A percentile compares a stretch with the other conserved stretches of the same genome.
phyloP scores from a whole-genome alignment of 2,888 invertebrate species.

The Agrotis ipsilon region DNA sequence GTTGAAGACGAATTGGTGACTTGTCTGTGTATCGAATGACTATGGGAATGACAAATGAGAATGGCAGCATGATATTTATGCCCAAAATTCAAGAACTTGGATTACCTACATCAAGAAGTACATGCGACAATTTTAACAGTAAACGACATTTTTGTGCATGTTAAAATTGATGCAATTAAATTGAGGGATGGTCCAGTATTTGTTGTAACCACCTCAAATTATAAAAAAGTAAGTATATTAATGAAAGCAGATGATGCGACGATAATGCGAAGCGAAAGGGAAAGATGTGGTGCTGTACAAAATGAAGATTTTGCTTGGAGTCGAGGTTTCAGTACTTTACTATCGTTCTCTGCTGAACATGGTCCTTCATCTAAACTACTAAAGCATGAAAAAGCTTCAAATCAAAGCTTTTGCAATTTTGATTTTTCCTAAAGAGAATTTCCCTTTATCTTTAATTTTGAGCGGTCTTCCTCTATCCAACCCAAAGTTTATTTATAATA shows the following conservation, averaged over 20 bases:
- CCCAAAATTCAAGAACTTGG: constrained; percentile 4
- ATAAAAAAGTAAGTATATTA: constrained; percentile 4
- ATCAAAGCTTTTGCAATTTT: background rate
- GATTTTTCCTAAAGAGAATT: background rate
- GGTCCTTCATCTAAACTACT: background rate
- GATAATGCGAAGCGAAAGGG: constrained; percentile 32
- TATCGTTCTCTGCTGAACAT: constrained; percentile 21
- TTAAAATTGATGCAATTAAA: constrained; percentile 18
- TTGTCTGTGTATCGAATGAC: constrained; percentile 35
- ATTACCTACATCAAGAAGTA: constrained; percentile 3
- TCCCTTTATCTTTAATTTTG: background rate
- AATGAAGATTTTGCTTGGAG: constrained; percentile 8
- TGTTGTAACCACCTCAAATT: background rate
- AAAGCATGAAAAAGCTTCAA: no score
- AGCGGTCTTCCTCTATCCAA: background rate
- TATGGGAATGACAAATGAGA: constrained; percentile 41
- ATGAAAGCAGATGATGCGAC: constrained; percentile 53
- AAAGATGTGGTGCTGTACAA: constrained; percentile 19
- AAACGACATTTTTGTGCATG: background rate
- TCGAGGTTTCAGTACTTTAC: background rate
- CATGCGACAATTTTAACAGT: constrained; percentile 27
- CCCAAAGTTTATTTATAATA: no score
- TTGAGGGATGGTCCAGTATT: background rate
- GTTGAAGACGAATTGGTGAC: background rate
- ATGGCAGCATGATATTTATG: constrained; percentile 36